Evolutionary conservation across 2,113 vertebrate genomes (phyloP), one percentile per base, ranked within the genome.

Genomic region (Toxotes jaculatrix): DNA sequence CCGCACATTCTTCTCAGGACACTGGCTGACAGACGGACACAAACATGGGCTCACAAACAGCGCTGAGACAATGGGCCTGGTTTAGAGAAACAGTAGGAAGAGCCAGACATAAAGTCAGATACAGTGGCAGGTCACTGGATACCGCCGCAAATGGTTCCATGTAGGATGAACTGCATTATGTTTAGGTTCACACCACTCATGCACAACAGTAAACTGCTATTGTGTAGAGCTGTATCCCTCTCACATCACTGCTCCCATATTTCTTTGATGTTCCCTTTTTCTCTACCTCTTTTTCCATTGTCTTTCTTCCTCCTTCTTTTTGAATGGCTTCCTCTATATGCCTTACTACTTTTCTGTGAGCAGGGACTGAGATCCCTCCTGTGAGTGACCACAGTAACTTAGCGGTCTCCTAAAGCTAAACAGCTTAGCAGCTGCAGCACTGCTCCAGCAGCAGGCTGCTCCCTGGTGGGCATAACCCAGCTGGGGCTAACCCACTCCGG

Each of bases 381-480:
- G 73, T 74, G 67, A 87, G 62, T 73, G 81, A 91, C 76, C 74
- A 86, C 77, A 87, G 83, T 73, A 85, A 89, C 78, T 84, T 68
- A 74, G 79, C 11, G 78, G 84, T 86, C 76, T 85, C 53, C 73
- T 84, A 53, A 87, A 80, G 78, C 70, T 75, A 71, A 84, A 82
- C 77, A 90, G 82, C 77, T 87, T 74, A 70, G 66, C 57, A 71
- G 59, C 80, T 31, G 62, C 64, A 17, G 77, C 69, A 45, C n/a
- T 59, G 79, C 71, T 90, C 65, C 90, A 88, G 90, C 77, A 68
- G 71, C 82, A 89, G 84, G 86, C 90, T 89, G 86, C 87, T 87
- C 89, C 87, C 86, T 88, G 86, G 84, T 91, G 88, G 89, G 90
- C 83, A 83, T 68, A 85, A 83, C 66, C 73, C 84, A 82, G 83